These are phyloP conservation scores for Danaus plexippus DNA, from an alignment of 1,140 invertebrate genomes.

Conservation along the genomic window DNA sequence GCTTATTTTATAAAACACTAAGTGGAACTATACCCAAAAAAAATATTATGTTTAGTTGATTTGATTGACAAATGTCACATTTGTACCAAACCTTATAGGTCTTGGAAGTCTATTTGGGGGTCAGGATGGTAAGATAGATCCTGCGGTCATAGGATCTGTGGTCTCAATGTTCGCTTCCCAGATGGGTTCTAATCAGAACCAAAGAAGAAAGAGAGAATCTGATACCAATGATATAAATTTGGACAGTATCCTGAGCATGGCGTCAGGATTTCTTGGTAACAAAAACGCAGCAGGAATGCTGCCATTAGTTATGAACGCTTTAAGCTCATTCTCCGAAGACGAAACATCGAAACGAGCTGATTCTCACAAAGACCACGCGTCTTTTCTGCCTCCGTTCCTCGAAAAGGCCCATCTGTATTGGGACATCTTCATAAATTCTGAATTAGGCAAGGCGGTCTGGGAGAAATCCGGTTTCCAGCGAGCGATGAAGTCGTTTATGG, in stretches of 20 bases:
- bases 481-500: conserved; percentile 73
- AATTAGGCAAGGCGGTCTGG: conserved; percentile 81
- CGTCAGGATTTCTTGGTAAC: conserved; percentile 74
- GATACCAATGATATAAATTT: conserved; percentile 57
- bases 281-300: conserved; percentile 74
- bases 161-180: conserved; percentile 69
- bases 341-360: conserved; percentile 72
- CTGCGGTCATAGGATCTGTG: conserved; percentile 70
- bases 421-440: conserved; percentile 85
- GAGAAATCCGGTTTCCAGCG: conserved; percentile 79
- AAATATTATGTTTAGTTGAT: too few species aligned
- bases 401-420: conserved; percentile 82
- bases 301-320: conserved; percentile 76
- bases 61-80: too few species aligned
- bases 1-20: too few species aligned
- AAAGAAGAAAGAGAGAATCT: conserved; percentile 32
- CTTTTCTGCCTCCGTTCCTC: conserved; percentile 81
- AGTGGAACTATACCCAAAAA: too few species aligned
- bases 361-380: conserved; percentile 80
- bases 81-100: conserved; percentile 37
- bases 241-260: conserved; percentile 74
- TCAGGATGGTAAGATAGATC: conserved; percentile 71
- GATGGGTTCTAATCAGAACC: conserved; percentile 37
- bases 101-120: conserved; percentile 69
- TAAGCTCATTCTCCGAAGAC: conserved; percentile 70